Percentiles rank a stretch among this genome's conserved stretches.
phyloP scores from a whole-genome alignment of 2,113 vertebrate species.

The Zosterops pallidus region DNA sequence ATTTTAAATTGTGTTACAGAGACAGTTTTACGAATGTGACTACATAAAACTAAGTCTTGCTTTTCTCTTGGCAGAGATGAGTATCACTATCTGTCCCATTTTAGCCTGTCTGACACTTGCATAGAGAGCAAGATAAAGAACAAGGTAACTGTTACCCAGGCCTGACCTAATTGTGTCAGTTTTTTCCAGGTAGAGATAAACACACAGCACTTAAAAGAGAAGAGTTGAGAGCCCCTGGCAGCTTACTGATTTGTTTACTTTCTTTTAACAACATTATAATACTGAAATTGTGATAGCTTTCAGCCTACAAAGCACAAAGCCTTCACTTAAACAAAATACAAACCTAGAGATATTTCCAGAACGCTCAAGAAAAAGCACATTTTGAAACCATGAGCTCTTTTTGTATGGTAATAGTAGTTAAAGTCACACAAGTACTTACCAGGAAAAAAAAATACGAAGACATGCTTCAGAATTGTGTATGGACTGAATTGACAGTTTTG shows the following conservation, averaged over 20 bases:
- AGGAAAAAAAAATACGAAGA: not conserved
- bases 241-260: slow-evolving; percentile 42
- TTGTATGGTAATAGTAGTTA: not conserved
- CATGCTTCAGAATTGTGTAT: not conserved
- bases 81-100: not conserved
- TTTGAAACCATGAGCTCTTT: not conserved
- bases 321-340: not conserved
- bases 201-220: not conserved
- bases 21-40: not conserved
- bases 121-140: slow-evolving; percentile 7
- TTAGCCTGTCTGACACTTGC: slow-evolving; percentile 5
- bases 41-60: not conserved
- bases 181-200: slow-evolving; percentile 27
- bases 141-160: slow-evolving; percentile 5
- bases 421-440: not conserved
- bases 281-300: not conserved
- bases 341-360: not conserved
- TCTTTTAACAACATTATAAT: not conserved
- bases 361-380: not conserved
- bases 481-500: not conserved
- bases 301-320: not conserved
- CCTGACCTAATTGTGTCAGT: slow-evolving; percentile 40
- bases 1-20: not conserved
- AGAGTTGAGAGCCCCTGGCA: not conserved
- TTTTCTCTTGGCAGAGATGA: slow-evolving; percentile 8